Base-by-base conservation (phyloP, 92 coral and sea anemone species). In the Bergia sp. region DNA sequence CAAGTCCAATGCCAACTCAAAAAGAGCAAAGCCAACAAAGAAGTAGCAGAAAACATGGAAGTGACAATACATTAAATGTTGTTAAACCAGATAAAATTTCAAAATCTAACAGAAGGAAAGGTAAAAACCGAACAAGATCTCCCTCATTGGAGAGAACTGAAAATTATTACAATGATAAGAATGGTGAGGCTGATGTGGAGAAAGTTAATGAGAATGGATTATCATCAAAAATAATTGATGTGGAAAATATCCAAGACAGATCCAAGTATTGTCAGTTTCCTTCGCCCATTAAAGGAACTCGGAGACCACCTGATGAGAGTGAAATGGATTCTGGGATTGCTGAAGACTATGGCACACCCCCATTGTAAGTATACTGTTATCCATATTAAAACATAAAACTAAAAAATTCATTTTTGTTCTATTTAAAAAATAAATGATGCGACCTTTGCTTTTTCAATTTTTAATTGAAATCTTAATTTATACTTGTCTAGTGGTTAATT, bases 191-290 rank as follows among this genome's bases (percentile, higher is more conserved):
- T 53, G 90, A 85, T 58, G 81, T 61, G 29, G 89, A 81, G 49
- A 76, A 87, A 53, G 50, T 66, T 38, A 89, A 79, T 66, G 85
- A 85, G 20, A 82, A 65, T 66, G 85, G 80, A 13, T 44, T 91
- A 7, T 88, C 89, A 15, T 90, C 93, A 50, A 89, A 47, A 37
- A 43, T 36, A 6, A 47, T 20, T 43, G 87, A 71, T 84, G 79
- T 90, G 73, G 94, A 89, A 69, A 94, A 95, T 88, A 82, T 93
- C 1, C 92, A 94, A 49, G 98, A 95, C 82, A 92, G 98, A 65
- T 95, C 98, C 5, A 93, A 92, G 85, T 95, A 88, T 85, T 92
- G 92, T 36, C 98, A 95, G 91, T 95, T 95, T 74, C 96, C 98
- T 5, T 95, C 98, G 5, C 98, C 98, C 2, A 89, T 89, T 0